These are phyloP conservation scores for Trichogramma dendrolimi DNA, from an alignment of 2,888 invertebrate species.

Conservation along the genomic window DNA sequence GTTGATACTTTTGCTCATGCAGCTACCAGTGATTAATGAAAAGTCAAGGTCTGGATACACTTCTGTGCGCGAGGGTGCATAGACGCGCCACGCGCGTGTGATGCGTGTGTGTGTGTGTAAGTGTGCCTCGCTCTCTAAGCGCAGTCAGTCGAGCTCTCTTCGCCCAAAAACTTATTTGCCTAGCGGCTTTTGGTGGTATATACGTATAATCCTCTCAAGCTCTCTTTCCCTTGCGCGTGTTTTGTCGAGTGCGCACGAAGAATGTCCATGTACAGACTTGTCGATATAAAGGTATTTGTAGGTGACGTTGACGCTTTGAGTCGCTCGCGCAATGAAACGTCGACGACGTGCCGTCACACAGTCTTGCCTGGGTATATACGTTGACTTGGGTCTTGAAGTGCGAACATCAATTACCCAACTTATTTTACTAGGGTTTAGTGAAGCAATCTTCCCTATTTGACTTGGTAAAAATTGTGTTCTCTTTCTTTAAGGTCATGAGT, in stretches of 20 bases:
- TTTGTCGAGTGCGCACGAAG: constrained; percentile 29
- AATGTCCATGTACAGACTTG: constrained; percentile 41
- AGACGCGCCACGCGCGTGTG: not conserved
- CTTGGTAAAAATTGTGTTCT: too few relatives aligned
- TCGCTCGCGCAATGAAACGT: not conserved
- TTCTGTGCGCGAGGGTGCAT: constrained; percentile 35
- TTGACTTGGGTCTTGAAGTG: constrained; percentile 5
- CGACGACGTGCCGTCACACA: constrained; percentile 14
- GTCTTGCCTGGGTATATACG: constrained; percentile 11
- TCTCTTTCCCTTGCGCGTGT: constrained; percentile 6
- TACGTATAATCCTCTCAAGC: not conserved
- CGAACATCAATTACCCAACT: constrained; percentile 28
- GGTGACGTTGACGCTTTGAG: constrained; percentile 12
- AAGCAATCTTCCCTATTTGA: too few relatives aligned
- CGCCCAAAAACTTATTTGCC: too few relatives aligned
- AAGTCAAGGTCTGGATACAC: constrained; percentile 49
- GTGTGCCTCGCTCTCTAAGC: constrained; percentile 2
- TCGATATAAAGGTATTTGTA: constrained; percentile 28
- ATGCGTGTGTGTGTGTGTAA: too few relatives aligned
- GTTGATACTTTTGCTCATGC: constrained; percentile 45
- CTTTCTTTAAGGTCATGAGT: too few relatives aligned
- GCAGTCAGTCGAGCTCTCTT: too few relatives aligned
- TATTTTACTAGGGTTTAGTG: not conserved
- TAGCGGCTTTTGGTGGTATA: too few relatives aligned
- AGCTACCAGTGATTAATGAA: constrained; percentile 49